These are phyloP conservation scores for Sitta europaea DNA, from an alignment of 2,113 vertebrate genomes.

Conservation along the genomic window DNA sequence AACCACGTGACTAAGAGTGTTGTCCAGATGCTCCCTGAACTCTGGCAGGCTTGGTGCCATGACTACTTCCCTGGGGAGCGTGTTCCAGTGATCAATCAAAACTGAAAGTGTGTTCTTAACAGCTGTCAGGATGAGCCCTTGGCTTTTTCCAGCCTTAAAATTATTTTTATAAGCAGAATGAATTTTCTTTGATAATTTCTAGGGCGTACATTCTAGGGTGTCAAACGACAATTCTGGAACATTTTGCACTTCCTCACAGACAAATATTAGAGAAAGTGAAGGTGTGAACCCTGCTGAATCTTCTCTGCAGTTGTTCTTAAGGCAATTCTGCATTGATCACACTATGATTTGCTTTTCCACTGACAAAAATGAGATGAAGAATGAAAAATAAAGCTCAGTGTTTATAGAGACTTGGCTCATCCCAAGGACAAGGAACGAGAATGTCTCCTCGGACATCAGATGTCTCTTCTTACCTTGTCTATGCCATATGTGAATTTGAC, in stretches of 20 bases:
- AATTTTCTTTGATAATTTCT: background rate
- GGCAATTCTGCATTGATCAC: background rate
- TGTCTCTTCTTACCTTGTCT: background rate
- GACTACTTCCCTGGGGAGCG: background rate
- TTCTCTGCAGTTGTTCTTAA: background rate
- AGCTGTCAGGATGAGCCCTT: background rate
- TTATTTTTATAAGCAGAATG: background rate
- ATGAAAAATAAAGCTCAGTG: constrained; percentile 1
- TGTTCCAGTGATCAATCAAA: background rate
- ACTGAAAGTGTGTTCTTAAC: background rate
- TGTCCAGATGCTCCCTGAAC: background rate
- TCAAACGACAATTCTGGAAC: background rate
- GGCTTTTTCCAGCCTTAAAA: background rate
- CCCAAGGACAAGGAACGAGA: background rate
- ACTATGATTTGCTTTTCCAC: background rate
- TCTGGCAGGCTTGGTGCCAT: background rate
- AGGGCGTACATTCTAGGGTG: background rate
- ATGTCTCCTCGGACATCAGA: background rate
- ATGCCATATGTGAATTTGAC: background rate
- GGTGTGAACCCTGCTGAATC: background rate
- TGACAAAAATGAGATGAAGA: background rate
- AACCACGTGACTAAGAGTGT: background rate
- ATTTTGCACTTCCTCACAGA: background rate
- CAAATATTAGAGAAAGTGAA: background rate
- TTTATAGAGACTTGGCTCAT: background rate